Conservation (phyloP, 2,888 invertebrate species). For the Mimachlamys varia region DNA sequence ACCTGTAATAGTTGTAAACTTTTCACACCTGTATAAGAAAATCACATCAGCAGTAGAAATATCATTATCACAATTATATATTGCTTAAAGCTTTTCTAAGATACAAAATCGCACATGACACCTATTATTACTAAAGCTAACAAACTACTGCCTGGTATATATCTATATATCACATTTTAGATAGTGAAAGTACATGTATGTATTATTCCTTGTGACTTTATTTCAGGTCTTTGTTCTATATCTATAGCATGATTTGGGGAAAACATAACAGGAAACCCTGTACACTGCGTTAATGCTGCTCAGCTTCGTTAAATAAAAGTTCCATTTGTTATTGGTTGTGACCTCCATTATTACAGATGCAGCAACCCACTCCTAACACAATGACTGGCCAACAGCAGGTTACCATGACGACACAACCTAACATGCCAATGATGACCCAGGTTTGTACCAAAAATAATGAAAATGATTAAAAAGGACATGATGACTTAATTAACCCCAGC, state of each 20-base stretch:
- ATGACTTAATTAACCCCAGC: too few relatives aligned
- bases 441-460: neutral
- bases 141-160: neutral
- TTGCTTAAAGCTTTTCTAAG: too few relatives aligned
- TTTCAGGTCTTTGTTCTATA: neutral
- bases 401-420: conserved; percentile 45
- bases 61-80: too few relatives aligned
- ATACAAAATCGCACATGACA: too few relatives aligned
- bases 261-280: too few relatives aligned
- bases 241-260: too few relatives aligned
- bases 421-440: conserved; percentile 34
- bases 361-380: conserved; percentile 54
- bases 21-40: too few relatives aligned
- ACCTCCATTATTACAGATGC: conserved; percentile 55
- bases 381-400: conserved; percentile 42
- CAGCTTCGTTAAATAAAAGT: neutral
- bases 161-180: too few relatives aligned
- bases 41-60: too few relatives aligned
- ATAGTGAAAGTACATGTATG: neutral
- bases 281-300: too few relatives aligned
- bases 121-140: neutral
- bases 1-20: too few relatives aligned
- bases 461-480: too few relatives aligned
- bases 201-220: neutral
- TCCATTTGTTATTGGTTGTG: neutral